A percentile compares a stretch with the other conserved stretches of the same genome.
These are phyloP conservation scores for Thomomys bottae DNA, from an alignment of 2,113 vertebrate genomes.

Conservation along the genomic window DNA sequence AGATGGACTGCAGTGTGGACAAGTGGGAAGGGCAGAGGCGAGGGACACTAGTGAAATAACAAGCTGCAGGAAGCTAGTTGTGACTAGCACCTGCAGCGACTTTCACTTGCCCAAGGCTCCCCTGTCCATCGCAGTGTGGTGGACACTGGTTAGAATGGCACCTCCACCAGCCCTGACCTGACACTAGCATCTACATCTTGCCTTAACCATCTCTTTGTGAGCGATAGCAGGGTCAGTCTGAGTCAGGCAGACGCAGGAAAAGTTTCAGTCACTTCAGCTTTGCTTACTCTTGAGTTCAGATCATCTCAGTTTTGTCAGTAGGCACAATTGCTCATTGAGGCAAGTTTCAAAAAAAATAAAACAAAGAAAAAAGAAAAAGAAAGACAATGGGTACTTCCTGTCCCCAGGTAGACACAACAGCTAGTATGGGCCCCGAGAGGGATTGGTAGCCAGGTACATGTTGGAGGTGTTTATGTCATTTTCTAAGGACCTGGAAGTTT, in stretches of 20 bases:
- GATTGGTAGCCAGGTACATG: not conserved
- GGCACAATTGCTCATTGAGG: constrained; percentile 56
- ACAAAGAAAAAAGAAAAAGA: not conserved
- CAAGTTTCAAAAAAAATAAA: too few relatives aligned
- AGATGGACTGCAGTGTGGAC: constrained; percentile 17
- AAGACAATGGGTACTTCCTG: constrained; percentile 30
- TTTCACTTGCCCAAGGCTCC: constrained; percentile 12
- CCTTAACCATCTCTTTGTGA: constrained; percentile 45
- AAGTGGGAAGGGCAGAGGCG: constrained; percentile 39
- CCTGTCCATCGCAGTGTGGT: not conserved
- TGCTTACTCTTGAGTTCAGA: constrained; percentile 44
- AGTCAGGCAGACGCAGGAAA: constrained; percentile 47
- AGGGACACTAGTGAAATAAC: constrained; percentile 21
- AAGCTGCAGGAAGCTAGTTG: constrained; percentile 43
- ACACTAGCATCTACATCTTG: constrained; percentile 12
- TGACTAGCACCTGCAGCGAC: not conserved
- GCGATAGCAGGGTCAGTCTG: not conserved
- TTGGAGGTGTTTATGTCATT: constrained; percentile 56
- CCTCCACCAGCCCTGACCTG: not conserved
- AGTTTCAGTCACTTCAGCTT: constrained; percentile 64
- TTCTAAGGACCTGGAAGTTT: constrained; percentile 53
- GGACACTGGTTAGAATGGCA: not conserved
- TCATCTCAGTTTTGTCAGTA: constrained; percentile 51
- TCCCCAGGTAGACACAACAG: constrained; percentile 52
- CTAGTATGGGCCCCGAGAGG: constrained; percentile 35